These are phyloP conservation scores for Tauraco erythrolophus DNA, from an alignment of 2,113 vertebrate genomes.

Conservation along the genomic window DNA sequence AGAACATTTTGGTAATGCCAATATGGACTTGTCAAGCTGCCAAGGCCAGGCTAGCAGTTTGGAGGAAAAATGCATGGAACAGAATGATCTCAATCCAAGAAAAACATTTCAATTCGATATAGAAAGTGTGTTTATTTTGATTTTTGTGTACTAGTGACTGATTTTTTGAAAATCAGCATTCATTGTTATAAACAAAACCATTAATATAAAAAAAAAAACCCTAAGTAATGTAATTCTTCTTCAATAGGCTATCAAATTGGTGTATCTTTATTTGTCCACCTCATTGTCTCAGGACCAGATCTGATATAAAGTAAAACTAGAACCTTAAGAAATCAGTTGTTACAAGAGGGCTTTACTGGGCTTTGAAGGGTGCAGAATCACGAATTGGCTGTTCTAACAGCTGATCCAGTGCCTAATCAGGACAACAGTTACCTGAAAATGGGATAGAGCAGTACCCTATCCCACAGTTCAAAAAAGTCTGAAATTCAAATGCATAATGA, in stretches of 20 bases:
- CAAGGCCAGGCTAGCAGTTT: background rate
- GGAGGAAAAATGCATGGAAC: background rate
- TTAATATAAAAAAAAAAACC: background rate
- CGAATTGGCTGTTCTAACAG: background rate
- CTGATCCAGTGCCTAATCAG: background rate
- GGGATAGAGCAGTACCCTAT: background rate
- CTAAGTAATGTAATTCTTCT: background rate
- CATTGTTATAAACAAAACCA: background rate
- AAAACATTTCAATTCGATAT: background rate
- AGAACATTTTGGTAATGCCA: background rate
- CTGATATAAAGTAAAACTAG: background rate
- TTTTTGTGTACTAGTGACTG: background rate
- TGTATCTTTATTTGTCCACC: background rate
- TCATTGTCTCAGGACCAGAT: background rate
- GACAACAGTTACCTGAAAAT: background rate
- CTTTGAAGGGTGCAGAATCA: background rate
- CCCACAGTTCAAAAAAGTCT: background rate
- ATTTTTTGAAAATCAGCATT: background rate
- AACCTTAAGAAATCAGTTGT: background rate
- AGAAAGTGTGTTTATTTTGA: background rate
- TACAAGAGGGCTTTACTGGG: background rate
- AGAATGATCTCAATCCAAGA: background rate
- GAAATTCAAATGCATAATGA: background rate
- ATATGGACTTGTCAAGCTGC: background rate
- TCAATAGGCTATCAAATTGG: background rate